Base-by-base conservation (phyloP, 2,888 invertebrate species). In the Incurvaria masculella region DNA sequence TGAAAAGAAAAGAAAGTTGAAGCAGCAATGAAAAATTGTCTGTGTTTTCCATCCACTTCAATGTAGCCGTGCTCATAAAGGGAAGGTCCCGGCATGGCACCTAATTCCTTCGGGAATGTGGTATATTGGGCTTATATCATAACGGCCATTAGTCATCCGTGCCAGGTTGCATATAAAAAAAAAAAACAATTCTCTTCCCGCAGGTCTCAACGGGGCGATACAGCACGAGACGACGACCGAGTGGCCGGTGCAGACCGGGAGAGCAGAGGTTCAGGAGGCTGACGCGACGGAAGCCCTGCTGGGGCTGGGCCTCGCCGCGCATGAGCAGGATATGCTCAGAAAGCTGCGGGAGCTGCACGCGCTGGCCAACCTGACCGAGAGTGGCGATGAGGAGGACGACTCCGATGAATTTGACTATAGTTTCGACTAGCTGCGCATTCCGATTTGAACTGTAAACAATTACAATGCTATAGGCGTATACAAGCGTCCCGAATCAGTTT, bases 321-420 rank as follows among this genome's bases (percentile, higher is more conserved):
- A 3, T 17, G 33, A 39, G 45, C 48, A 14, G 49, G 65, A 67
- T 47, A 60, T 70, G 55, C 68, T 62, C 46, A 65, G 70, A 54
- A 72, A 68, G 51, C 65, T 76, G 6, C 64, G 66, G 0, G 65
- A 71, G 54, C 68, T 71, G 59, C 68, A 68, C 50, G 54, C 69
- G 10, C 57, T 73, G 39, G 70, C 63, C 26, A 71, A 69, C 58
- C 59, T 62, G 43, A 66, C 68, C 20, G 56, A 54, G 42, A 47
- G 58, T 0, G 61, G 54, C 1, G 64, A 65, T 10, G 64, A 63
- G 20, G 63, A 64, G 1, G 67, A 69, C 3, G 63, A 63, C 14
- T 76, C 72, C 49, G 61, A 59, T 19, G 72, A 70, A 52, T 68
- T 73, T 52, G 72, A 75, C 52, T 75, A 75, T 52, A 26, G 26